These are phyloP conservation scores for Brachypalpus laphriformis DNA, from an alignment of 2,888 invertebrate species.

Conservation along the genomic window DNA sequence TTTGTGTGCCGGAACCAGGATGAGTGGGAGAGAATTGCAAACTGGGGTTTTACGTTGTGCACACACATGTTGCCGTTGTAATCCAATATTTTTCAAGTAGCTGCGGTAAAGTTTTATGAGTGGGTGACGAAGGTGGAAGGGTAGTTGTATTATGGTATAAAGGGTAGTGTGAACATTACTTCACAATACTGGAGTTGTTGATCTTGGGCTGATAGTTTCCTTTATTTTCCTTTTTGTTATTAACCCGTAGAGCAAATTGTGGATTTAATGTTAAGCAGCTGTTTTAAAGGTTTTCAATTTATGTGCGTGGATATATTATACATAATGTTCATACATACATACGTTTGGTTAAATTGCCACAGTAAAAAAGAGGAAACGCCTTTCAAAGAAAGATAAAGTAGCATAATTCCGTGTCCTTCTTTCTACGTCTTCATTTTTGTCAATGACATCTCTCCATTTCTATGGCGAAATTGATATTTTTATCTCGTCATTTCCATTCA, in stretches of 20 bases:
- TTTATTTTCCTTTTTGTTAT: not conserved
- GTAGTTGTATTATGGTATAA: not conserved
- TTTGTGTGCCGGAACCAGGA: constrained; percentile 5
- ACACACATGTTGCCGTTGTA: constrained; percentile 46
- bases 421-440: not conserved
- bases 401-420: not conserved
- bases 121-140: not conserved
- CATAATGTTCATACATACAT: too few relatives aligned
- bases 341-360: too few relatives aligned
- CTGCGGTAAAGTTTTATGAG: constrained; percentile 37
- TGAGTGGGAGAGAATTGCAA: constrained; percentile 7
- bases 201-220: not conserved
- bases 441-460: not conserved
- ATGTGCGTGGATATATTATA: too few relatives aligned
- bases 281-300: too few relatives aligned
- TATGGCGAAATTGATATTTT: not conserved
- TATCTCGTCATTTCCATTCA: not conserved
- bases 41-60: constrained; percentile 20
- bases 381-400: not conserved
- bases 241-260: not conserved
- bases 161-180: not conserved
- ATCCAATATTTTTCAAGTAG: constrained; percentile 48
- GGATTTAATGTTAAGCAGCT: not conserved
- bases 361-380: too few relatives aligned
- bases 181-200: not conserved